Base-by-base conservation (phyloP, 2,797 vertebrate species). In the Lagodon rhomboides region DNA sequence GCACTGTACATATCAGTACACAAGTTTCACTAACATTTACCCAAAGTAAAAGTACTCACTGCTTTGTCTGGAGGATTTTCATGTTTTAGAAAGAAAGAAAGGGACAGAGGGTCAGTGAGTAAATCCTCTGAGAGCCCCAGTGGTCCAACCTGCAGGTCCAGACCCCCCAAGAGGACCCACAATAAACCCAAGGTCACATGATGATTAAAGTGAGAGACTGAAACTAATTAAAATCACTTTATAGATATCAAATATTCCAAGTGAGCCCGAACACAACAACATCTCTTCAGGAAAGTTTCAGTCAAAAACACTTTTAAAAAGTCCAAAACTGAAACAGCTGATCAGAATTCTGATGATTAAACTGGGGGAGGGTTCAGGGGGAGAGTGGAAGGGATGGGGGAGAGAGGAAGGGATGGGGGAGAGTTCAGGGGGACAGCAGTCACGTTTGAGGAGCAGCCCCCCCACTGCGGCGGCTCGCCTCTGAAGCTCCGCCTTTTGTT, bases 401-500 rank as follows among this genome's bases (percentile, higher is more conserved):
- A 34, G 27, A 1, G 8, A n/a, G 53, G 3, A 46, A 12, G 20
- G 34, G 11, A 2, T 22, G 56, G 43, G 18, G n/a, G 47, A 23
- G n/a, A 1, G 0, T 56, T 50, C 30, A 34, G 30, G 34, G 34
- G 50, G n/a, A 3, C 15, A 49, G 71, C 15, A 58, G 72, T 60
- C 77, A 68, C 23, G 68, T 80, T 58, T 60, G 59, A 60, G 69
- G 63, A 63, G 25, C 25, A 11, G 51, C 64, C 68, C 78, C 87
- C 90, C 68, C 74, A 49, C 12, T 0, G 66, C 0, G 49, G 59
- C n/a, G 65, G 82, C 68, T 80, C 71, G 38, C 50, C 89, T 91
- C 85, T 91, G 90, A 91, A 93, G 91, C 91, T 88, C 92, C 79
- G 82, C 89, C 93, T 91, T 94, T 93, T 93, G 91, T 94, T 93